These are phyloP conservation scores for Bos indicus DNA, from an alignment of 2,113 vertebrate species.

Conservation along the genomic window DNA sequence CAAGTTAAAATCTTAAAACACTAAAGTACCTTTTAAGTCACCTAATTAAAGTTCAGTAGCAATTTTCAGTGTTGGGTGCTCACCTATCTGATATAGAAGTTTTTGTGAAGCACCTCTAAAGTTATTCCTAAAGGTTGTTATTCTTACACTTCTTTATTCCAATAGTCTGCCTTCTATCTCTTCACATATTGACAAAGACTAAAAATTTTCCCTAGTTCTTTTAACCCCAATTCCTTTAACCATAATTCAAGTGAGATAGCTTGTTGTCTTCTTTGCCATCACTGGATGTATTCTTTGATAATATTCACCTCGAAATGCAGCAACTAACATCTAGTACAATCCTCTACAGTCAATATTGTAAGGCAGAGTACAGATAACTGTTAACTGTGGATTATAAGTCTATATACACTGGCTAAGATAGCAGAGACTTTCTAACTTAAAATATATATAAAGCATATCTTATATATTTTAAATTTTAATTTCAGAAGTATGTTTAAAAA, in stretches of 20 bases:
- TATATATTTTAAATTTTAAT: neutral
- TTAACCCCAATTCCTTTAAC: neutral
- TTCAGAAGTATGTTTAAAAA: constrained; percentile 4
- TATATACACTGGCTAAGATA: neutral
- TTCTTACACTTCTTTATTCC: neutral
- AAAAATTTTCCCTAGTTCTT: neutral
- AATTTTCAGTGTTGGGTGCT: neutral
- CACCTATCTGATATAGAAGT: neutral
- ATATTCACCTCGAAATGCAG: neutral
- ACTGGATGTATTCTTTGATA: neutral
- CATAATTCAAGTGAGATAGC: neutral
- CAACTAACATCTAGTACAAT: constrained; percentile 1
- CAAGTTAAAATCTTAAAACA: constrained; percentile 9
- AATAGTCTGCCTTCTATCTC: neutral
- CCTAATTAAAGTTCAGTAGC: neutral
- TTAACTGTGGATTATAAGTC: neutral
- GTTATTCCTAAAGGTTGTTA: neutral
- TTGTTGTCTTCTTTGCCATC: neutral
- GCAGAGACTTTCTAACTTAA: neutral
- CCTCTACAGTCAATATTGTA: neutral
- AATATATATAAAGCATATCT: neutral
- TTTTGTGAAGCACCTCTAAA: neutral
- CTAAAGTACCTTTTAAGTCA: neutral
- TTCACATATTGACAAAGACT: neutral
- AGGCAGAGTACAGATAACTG: neutral